Percentiles rank a stretch among this genome's conserved stretches.
phyloP scores from a whole-genome alignment of 2,113 vertebrate genomes.

The Odobenus rosmarus region DNA sequence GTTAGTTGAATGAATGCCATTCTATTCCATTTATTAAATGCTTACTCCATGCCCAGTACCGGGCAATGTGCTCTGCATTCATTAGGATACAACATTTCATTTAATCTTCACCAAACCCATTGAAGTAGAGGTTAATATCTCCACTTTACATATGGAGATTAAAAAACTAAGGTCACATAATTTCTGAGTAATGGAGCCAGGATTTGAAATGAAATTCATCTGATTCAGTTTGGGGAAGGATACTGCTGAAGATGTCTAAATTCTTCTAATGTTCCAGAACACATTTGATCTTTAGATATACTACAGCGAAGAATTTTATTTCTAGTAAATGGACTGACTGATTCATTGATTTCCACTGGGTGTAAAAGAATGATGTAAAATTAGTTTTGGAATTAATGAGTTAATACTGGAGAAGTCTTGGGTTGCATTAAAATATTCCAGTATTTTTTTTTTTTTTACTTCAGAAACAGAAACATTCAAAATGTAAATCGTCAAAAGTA shows the following conservation, averaged over 20 bases:
- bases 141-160: not conserved
- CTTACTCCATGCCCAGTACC: not conserved
- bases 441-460: not conserved
- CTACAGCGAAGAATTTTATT: not conserved
- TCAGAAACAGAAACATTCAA: not conserved
- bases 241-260: not conserved
- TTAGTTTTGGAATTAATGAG: not conserved
- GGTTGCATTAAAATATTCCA: slow-evolving; percentile 21
- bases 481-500: not conserved
- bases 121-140: not conserved
- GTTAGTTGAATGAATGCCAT: not conserved
- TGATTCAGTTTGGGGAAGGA: not conserved
- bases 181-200: not conserved
- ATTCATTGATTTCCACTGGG: not conserved
- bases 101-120: not conserved
- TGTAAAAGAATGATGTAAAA: not conserved
- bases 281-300: not conserved
- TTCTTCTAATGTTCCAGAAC: not conserved
- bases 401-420: not conserved
- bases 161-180: not conserved
- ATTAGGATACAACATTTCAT: not conserved
- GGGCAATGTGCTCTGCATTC: not conserved
- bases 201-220: not conserved
- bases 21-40: slow-evolving; percentile 3
- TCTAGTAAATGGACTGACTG: not conserved